These are phyloP conservation scores for Agapornis canus DNA, from an alignment of 2,797 vertebrate genomes.

Conservation along the genomic window DNA sequence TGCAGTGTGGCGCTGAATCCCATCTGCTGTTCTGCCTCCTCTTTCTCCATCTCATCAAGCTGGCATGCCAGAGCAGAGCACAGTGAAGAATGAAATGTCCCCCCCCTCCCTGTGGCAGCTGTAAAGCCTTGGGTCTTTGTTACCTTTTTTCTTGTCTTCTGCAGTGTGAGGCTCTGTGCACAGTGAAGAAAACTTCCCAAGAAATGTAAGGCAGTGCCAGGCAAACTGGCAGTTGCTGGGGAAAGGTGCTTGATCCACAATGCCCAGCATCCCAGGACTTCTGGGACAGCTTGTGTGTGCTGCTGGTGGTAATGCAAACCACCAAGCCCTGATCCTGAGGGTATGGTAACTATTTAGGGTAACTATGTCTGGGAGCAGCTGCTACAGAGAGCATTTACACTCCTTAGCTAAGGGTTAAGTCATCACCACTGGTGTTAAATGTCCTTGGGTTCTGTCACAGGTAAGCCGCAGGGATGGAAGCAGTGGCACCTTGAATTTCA, in stretches of 20 bases:
- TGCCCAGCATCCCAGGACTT: neutral
- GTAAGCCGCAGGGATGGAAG: accelerated
- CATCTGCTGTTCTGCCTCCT: neutral
- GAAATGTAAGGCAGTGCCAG: neutral
- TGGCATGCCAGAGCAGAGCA: neutral
- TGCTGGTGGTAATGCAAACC: neutral
- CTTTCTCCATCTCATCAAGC: neutral
- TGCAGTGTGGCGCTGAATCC: neutral
- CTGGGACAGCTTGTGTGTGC: accelerated
- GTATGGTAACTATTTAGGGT: accelerated
- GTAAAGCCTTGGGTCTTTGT: neutral
- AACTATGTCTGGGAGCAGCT: neutral
- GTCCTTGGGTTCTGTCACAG: neutral
- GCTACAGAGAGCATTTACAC: neutral
- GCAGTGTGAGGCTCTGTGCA: neutral
- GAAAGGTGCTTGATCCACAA: neutral
- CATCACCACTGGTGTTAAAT: neutral
- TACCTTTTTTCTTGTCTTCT: neutral
- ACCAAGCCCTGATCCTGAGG: neutral
- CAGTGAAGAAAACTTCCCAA: neutral
- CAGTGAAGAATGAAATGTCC: neutral
- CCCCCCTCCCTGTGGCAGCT: neutral
- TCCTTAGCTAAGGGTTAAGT: neutral
- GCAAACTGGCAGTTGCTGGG: neutral
- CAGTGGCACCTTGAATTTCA: neutral